Conservation (phyloP, 2,888 invertebrate species). For the Meiosimyza decipiens region DNA sequence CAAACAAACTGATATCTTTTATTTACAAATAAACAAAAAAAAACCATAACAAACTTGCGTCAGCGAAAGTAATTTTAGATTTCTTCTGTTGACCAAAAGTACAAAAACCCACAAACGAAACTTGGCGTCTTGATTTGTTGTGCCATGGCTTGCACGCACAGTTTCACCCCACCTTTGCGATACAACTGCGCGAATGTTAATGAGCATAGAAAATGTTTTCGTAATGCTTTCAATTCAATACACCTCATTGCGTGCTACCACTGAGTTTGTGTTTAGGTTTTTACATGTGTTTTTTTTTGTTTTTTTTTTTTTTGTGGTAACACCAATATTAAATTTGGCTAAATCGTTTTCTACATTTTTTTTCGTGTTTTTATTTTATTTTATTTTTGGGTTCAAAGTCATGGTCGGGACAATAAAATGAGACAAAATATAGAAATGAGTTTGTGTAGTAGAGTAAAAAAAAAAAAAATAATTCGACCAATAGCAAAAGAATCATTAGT, state of each 20-base stretch:
- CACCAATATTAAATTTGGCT: constrained; percentile 8
- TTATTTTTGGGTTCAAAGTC: constrained; percentile 39
- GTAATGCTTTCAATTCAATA: constrained; percentile 1
- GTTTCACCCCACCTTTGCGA: not conserved
- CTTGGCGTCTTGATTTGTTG: not conserved
- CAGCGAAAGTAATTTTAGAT: constrained; percentile 4
- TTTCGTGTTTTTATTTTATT: not conserved
- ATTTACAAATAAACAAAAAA: too few relatives aligned
- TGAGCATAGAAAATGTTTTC: constrained; percentile 7
- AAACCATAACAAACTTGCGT: not conserved
- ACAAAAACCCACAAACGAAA: too few relatives aligned
- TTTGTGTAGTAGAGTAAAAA: not conserved
- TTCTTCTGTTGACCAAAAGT: not conserved
- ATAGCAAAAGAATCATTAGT: not conserved
- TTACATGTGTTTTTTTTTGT: not conserved
- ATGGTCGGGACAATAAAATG: constrained; percentile 34
- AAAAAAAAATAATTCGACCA: not conserved
- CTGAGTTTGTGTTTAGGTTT: not conserved
- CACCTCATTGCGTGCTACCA: not conserved
- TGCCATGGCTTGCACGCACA: not conserved
- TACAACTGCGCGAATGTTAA: constrained; percentile 13
- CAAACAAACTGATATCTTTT: too few relatives aligned
- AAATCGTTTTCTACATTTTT: constrained; percentile 14
- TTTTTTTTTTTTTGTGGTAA: too few relatives aligned
- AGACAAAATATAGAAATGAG: not conserved